phyloP scores from a whole-genome alignment of 2,113 vertebrate genomes.

The Chionis minor region DNA sequence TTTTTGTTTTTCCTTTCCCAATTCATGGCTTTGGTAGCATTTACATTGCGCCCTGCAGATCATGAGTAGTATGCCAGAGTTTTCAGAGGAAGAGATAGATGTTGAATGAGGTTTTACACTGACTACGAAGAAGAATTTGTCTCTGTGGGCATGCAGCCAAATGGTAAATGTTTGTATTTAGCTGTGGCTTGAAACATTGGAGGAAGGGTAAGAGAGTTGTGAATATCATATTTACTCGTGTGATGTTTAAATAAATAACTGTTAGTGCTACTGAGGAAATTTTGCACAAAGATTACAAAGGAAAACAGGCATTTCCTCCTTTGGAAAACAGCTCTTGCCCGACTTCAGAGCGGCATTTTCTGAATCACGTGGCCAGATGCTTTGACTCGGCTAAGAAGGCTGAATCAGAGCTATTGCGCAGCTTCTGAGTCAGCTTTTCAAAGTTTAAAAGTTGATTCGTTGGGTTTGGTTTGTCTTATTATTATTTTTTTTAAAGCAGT shows the following conservation, averaged over 20 bases:
- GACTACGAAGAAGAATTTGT: background rate
- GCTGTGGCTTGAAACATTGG: background rate
- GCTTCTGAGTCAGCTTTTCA: slow-evolving; percentile 54
- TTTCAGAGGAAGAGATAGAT: background rate
- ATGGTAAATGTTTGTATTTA: slow-evolving; percentile 14
- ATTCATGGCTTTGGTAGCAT: background rate
- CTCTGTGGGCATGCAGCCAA: background rate
- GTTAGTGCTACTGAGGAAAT: background rate
- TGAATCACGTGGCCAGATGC: slow-evolving; percentile 25
- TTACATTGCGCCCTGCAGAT: background rate
- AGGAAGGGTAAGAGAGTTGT: background rate
- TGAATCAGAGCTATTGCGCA: slow-evolving; percentile 37
- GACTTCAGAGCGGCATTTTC: background rate
- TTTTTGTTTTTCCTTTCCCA: background rate
- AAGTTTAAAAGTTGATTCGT: background rate
- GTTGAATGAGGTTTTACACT: background rate
- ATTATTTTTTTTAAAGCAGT: background rate
- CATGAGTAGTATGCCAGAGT: background rate
- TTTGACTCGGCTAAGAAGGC: slow-evolving; percentile 43
- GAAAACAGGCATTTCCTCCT: slow-evolving; percentile 44
- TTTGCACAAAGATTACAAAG: background rate
- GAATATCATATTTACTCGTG: background rate
- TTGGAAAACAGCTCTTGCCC: background rate
- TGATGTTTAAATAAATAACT: background rate
- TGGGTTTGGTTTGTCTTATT: background rate